Percentiles rank a stretch among this genome's conserved stretches.
These are phyloP conservation scores for Melopsittacus undulatus DNA, from an alignment of 2,797 vertebrate genomes.

Conservation along the genomic window DNA sequence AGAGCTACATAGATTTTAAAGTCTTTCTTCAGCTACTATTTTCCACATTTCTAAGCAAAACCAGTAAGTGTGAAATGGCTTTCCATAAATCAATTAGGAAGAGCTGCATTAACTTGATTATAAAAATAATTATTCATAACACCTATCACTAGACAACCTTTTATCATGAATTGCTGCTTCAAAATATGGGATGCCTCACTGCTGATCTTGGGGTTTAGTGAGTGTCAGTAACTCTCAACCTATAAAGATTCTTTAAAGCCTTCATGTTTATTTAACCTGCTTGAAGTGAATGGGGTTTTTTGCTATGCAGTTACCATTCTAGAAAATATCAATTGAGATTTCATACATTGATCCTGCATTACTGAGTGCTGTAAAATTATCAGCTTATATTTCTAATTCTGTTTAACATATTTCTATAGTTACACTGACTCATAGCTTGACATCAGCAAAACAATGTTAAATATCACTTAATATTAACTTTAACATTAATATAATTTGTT, in stretches of 20 bases:
- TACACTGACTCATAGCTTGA: neutral
- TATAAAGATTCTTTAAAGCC: neutral
- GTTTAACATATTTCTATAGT: neutral
- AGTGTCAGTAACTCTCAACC: neutral
- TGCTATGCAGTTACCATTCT: neutral
- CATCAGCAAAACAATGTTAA: neutral
- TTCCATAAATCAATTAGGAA: neutral
- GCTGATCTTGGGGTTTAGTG: neutral
- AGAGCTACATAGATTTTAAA: neutral
- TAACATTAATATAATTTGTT: neutral
- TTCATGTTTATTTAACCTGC: neutral
- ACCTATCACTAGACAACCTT: neutral
- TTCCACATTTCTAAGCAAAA: neutral
- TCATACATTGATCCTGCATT: neutral
- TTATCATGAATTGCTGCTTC: neutral
- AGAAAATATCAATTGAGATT: neutral
- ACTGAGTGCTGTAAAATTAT: neutral
- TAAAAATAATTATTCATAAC: neutral
- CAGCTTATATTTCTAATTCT: neutral
- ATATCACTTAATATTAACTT: neutral
- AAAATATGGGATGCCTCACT: neutral
- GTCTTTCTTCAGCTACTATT: neutral
- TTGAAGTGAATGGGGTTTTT: fast-evolving
- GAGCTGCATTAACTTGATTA: neutral
- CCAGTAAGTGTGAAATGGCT: neutral